phyloP scores from a whole-genome alignment of 2,113 vertebrate genomes.

The Sakesphorus luctuosus region DNA sequence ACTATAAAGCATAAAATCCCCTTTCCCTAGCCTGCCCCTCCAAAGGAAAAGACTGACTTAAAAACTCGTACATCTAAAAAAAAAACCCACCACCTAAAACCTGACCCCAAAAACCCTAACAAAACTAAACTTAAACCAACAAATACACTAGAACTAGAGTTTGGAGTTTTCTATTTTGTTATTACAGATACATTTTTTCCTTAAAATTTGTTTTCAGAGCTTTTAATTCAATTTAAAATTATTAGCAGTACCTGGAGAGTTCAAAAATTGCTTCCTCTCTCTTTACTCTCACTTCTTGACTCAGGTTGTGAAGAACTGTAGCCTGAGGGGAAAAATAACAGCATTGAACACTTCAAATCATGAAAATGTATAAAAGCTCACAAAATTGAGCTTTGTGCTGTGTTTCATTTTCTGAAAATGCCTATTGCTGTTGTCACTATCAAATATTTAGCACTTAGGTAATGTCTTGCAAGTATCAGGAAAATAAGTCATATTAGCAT shows the following conservation, averaged over 20 bases:
- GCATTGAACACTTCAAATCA: background rate
- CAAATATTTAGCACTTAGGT: background rate
- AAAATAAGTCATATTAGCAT: background rate
- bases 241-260: background rate
- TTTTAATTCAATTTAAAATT: background rate
- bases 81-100: background rate
- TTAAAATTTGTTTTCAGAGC: background rate
- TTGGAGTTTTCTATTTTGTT: background rate
- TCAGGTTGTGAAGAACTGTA: background rate
- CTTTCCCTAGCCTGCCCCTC: background rate
- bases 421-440: background rate
- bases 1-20: constrained; percentile 13
- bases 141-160: background rate
- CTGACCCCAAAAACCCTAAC: background rate
- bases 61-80: background rate
- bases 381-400: background rate
- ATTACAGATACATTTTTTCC: background rate
- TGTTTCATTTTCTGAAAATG: background rate
- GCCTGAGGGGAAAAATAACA: background rate
- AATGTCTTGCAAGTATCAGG: background rate
- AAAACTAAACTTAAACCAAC: background rate
- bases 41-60: background rate
- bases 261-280: background rate
- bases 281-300: background rate
- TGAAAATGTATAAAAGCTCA: background rate